Percentiles rank a stretch among this genome's conserved stretches.
These are phyloP conservation scores for Cynopterus brachyotis DNA, from an alignment of 2,113 vertebrate genomes.

Conservation along the genomic window DNA sequence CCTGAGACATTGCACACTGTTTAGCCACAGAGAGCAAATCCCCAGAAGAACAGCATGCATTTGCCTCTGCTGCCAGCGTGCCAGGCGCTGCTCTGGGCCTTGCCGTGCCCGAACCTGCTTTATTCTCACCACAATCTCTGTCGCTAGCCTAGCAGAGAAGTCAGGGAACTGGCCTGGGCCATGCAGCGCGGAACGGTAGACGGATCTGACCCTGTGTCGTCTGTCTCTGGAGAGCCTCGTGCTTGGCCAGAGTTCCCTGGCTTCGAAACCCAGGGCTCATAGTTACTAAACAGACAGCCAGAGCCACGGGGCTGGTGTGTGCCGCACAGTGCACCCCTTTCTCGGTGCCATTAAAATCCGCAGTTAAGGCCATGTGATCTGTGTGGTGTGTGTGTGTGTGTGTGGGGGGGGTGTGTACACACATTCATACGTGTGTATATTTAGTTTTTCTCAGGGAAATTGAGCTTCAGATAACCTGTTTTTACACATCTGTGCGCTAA, in stretches of 20 bases:
- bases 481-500: constrained; percentile 52
- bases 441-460: not conserved
- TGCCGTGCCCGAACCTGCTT: not conserved
- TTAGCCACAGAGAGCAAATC: not conserved
- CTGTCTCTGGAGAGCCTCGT: not conserved
- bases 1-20: not conserved
- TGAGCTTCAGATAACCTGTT: constrained; percentile 37
- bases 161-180: not conserved
- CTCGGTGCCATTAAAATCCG: constrained; percentile 53
- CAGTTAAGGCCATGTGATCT: constrained; percentile 48
- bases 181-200: not conserved
- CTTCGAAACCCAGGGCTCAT: not conserved
- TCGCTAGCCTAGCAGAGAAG: not conserved
- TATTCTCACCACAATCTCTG: not conserved
- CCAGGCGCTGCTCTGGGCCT: not conserved
- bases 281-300: not conserved
- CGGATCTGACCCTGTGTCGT: not conserved
- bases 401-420: not conserved
- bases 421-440: too few relatives aligned
- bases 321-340: constrained; percentile 36
- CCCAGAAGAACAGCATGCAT: not conserved
- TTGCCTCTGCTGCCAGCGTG: not conserved
- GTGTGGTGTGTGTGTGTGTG: not conserved
- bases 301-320: fast-evolving
- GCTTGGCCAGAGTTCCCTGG: not conserved